Evolutionary conservation across 2,113 vertebrate genomes (phyloP), one percentile per base, ranked within the genome.

Genomic region (Echinops telfairi): DNA sequence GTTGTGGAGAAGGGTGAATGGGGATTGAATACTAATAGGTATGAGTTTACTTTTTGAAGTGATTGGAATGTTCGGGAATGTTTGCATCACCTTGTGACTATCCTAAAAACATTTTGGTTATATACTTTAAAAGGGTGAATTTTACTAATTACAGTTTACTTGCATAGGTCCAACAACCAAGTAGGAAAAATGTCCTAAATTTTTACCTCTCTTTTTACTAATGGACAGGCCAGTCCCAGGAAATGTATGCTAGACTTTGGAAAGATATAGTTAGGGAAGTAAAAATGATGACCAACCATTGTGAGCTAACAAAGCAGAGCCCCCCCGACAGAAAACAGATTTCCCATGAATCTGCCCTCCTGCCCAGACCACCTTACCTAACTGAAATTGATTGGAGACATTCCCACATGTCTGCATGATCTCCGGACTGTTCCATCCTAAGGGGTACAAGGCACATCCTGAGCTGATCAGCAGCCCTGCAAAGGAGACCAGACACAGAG

Each of bases 321-420:
- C 7, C 25, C 12, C n/a, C 43, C 85, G 22, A 6, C 88, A 85
- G 22, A 88, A 91, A 93, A 57, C 29, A 89, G 2, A 58, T 91
- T 90, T 23, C 62, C 57, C 62, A 33, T 68, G 31, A 91, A 60
- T 89, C 27, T 95, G 16, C 47, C 71, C 88, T 81, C 33, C 73
- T 91, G 25, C 19, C 3, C 78, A 91, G 33, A 29, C n/a, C 81
- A 62, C 64, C 96, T 97, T 98, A 98, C 97, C 97, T 97, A 98
- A 96, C 57, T 93, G 97, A 95, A 97, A 98, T 95, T 98, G 97
- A 96, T 96, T 97, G 96, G 97, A 97, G 88, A 92, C 70, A 90
- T 97, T 97, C 40, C 97, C 97, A 43, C 97, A 98, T 9, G 97
- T 97, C 94, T 98, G 97, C 96, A 97, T 97, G 96, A 97, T 95